Conservation (phyloP, 2,888 invertebrate species). For the Tetramorium bicarinatum region DNA sequence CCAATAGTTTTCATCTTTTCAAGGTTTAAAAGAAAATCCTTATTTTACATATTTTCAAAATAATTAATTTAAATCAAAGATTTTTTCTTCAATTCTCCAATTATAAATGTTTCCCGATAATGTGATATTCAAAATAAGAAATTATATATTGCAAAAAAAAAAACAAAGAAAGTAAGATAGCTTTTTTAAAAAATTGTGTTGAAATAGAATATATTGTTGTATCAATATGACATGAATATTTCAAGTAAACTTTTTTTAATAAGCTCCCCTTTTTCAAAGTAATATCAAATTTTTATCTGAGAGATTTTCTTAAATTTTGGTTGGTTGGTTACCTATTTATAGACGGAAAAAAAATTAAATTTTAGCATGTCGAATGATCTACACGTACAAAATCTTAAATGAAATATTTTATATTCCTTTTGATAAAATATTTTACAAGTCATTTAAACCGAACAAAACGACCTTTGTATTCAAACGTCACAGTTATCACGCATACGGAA, state of each 20-base stretch:
- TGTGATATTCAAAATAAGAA: neutral
- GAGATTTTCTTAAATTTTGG: neutral
- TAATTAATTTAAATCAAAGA: neutral
- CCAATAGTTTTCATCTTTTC: neutral
- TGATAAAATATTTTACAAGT: conserved; percentile 14
- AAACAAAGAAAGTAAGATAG: neutral
- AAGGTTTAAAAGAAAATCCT: neutral
- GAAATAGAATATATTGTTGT: neutral
- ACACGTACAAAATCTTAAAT: neutral
- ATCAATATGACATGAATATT: neutral
- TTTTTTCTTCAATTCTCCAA: neutral
- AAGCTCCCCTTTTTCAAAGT: neutral
- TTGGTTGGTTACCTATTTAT: neutral
- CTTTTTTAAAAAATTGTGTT: neutral
- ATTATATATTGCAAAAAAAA: neutral
- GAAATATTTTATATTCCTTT: neutral
- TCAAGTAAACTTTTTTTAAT: neutral
- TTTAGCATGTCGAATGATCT: neutral
- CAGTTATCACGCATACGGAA: neutral
- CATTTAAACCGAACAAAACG: neutral
- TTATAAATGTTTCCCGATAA: neutral
- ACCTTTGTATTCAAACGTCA: neutral
- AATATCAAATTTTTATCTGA: neutral
- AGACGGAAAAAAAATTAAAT: neutral
- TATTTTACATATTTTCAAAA: neutral